Evolutionary conservation across 1,140 invertebrate species (phyloP), one percentile per base, ranked within the genome.

Genomic region (Lamellibrachia luymesi): DNA sequence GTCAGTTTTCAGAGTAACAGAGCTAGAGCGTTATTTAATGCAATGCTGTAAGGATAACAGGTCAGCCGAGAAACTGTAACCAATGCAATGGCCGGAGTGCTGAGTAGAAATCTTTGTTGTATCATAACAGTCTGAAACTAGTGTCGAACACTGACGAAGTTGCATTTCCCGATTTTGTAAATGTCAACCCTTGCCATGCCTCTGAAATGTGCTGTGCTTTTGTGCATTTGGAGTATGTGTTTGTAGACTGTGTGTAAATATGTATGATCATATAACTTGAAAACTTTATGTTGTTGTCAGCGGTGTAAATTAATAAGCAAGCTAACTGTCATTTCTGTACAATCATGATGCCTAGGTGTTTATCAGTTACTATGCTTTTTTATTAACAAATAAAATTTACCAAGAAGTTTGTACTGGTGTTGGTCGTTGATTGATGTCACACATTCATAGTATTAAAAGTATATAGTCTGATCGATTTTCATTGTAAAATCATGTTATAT

Each of bases 371-470:
- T 80, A 80, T 80, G 64, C 64, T 80, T 80, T 80, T 80, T 80
- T 80, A 80, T 80, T 80, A 80, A 80, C 64, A 80, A 80, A 80
- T 80, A 80, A 80, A 80, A 80, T 80, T 80, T 80, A 80, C 64
- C 64, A 80, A 80, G 13, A 80, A 80, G 64, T 17, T 80, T 10
- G 64, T 80, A 22, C 64, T 80, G 64, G 17, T 80, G 64, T 80
- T 80, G 8, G 25, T 80, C 64, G 13, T 80, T 80, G 64, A 22
- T 22, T 80, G 25, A 80, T 22, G 64, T 22, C 13, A 22, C 64
- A 10, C 13, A 2, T 80, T 80, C 64, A 4, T 17, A 0, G 13
- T 8, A 80, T 80, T 80, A 1, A 80, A 38, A 38, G 38, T 38
- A 38, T 38, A 38, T 38, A 38, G 38, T 38, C 38, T 38, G 38